Evolutionary conservation across 2,113 vertebrate species (phyloP).

Genomic region (Alaudala cheleensis): DNA sequence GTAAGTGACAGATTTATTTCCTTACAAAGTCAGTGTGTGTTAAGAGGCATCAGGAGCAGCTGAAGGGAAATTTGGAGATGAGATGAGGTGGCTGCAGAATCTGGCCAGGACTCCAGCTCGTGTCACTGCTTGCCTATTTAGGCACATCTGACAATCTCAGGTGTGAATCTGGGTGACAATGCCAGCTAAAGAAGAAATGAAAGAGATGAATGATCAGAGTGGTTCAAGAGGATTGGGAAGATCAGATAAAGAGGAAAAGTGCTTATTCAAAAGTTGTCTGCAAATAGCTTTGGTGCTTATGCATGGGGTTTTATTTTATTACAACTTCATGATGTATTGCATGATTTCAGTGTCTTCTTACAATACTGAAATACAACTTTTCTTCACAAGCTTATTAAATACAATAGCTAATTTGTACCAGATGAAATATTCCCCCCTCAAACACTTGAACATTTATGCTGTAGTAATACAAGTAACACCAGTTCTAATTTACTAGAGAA

Average conservation of each 20-base stretch:
- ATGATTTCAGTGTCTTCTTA: neutral
- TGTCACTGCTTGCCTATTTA: neutral
- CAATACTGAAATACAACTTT: neutral
- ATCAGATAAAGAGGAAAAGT: neutral
- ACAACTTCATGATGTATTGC: neutral
- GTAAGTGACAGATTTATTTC: neutral
- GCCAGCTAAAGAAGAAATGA: neutral
- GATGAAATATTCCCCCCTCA: neutral
- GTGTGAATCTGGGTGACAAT: neutral
- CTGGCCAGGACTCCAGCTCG: neutral
- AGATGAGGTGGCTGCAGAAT: neutral
- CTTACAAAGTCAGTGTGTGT: neutral
- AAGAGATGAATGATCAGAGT: neutral
- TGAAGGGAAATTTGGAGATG: neutral
- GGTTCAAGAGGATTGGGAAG: neutral
- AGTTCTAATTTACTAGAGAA: neutral
- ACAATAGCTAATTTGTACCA: neutral
- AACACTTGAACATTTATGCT: neutral
- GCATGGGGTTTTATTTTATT: neutral
- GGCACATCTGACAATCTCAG: neutral
- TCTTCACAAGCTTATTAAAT: neutral
- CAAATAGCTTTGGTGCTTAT: neutral
- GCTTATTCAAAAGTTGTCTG: neutral
- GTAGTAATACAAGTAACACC: neutral
- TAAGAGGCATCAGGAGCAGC: neutral